Base-by-base conservation (phyloP, 1,140 invertebrate species). In the Drosophila albomicans region DNA sequence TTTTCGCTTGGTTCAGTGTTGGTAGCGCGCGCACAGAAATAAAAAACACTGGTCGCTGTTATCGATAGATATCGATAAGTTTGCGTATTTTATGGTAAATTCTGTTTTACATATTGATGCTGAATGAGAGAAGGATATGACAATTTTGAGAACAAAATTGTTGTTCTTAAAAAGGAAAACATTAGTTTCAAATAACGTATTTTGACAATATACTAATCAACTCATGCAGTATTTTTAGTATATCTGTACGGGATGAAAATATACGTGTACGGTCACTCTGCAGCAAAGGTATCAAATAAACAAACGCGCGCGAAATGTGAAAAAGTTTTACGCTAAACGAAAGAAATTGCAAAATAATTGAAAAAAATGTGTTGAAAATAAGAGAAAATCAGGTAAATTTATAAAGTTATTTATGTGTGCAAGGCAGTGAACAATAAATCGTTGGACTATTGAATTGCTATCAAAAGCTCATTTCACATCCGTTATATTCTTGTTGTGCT, bases 231-330 rank as follows among this genome's bases (percentile, higher is more conserved):
- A 25, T 25, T 7, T 32, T 32, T 32, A 41, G 38, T 41, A 41
- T 41, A 41, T n/a, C 7, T 32, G 5, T 5, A 8, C 11, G 45
- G 5, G 11, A 15, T 15, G 7, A 48, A 48, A 48, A 5, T 15
- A 32, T 5, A 32, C 3, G 3, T 25, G 0, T 20, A 8, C 38
- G 38, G 38, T n/a, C 38, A 10, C 38, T 10, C 38, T 11, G 38
- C 32, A 11, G 13, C 11, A n/a, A 45, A 20, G 20, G 20, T 20
- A 20, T 20, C 20, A 20, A 25, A 25, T 7, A 32, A 32, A 32
- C 30, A 32, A 71, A 56, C 65, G 35, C 46, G 46, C 43, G 54
- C 38, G 41, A 52, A 79, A 64, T 67, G 67, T 64, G 63, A 57
- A 5, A 13, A 43, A 43, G 41, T 43, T 43, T 43, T 13, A 10